These are phyloP conservation scores for Morpho achilles DNA, from an alignment of 2,888 invertebrate genomes.

Conservation along the genomic window DNA sequence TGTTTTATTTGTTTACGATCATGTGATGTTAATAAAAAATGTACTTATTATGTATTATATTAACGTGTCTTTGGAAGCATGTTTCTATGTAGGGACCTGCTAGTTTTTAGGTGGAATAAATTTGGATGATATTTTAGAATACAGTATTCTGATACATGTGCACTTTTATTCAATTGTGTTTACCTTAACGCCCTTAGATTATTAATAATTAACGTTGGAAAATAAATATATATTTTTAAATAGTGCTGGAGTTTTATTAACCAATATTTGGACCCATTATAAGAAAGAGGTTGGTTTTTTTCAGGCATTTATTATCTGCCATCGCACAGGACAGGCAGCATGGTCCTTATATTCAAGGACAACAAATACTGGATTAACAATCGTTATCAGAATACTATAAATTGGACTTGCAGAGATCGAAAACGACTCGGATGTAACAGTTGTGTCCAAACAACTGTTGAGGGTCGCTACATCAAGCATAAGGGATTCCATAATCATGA, in stretches of 20 bases:
- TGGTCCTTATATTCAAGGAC: slow-evolving; percentile 71
- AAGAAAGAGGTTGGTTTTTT: slow-evolving; percentile 33
- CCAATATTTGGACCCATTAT: slow-evolving; percentile 19
- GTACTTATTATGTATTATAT: slow-evolving; percentile 37
- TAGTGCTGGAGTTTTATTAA: slow-evolving; percentile 7
- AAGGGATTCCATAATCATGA: slow-evolving; percentile 69
- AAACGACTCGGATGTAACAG: slow-evolving; percentile 68
- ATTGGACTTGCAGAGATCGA: slow-evolving; percentile 70
- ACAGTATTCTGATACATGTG: slow-evolving; percentile 59
- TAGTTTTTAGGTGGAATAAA: slow-evolving; percentile 51
- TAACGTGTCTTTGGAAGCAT: slow-evolving; percentile 49
- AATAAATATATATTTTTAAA: slow-evolving; percentile 29
- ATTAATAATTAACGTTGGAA: neutral
- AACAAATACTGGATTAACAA: slow-evolving; percentile 76
- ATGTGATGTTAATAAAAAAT: slow-evolving; percentile 60
- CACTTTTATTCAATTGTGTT: slow-evolving; percentile 16
- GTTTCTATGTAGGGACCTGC: slow-evolving; percentile 69
- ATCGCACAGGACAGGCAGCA: slow-evolving; percentile 70
- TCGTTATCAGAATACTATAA: slow-evolving; percentile 70
- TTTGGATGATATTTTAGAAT: slow-evolving; percentile 63
- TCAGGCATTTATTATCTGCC: slow-evolving; percentile 71
- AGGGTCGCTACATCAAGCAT: slow-evolving; percentile 67
- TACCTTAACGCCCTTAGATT: slow-evolving; percentile 8
- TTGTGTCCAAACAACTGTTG: slow-evolving; percentile 67
- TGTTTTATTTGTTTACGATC: slow-evolving; percentile 38